Percentiles rank a stretch among this genome's conserved stretches.
Evolutionary conservation across 1,140 invertebrate species (phyloP).

Genomic region (Drosophila sp.): DNA sequence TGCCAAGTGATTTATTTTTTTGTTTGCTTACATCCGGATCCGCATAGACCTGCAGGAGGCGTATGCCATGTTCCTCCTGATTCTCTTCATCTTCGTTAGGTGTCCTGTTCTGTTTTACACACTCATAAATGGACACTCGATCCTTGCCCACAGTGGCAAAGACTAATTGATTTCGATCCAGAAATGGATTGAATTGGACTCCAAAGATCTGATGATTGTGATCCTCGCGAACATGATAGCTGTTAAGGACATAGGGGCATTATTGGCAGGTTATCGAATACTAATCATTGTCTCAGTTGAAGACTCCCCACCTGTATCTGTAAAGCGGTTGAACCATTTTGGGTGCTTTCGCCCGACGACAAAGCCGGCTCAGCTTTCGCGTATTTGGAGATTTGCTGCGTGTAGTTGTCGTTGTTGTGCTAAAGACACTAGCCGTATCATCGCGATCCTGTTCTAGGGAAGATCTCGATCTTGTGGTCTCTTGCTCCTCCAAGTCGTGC

Average conservation of each 20-base stretch:
- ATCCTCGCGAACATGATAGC: constrained; percentile 94
- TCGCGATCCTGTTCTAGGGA: constrained; percentile 84
- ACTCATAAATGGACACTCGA: constrained; percentile 96
- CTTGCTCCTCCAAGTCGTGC: constrained; percentile 30
- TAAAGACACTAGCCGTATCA: constrained; percentile 92
- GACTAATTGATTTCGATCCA: constrained; percentile 93
- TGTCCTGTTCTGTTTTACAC: constrained; percentile 82
- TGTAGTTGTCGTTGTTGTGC: constrained; percentile 92
- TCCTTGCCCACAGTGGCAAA: constrained; percentile 98
- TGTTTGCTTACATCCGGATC: constrained; percentile 92
- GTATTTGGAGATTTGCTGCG: constrained; percentile 94
- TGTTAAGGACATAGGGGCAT: constrained; percentile 64
- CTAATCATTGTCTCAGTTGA: neutral
- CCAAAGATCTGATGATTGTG: constrained; percentile 97
- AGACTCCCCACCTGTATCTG: constrained; percentile 87
- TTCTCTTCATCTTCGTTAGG: neutral
- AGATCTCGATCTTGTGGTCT: constrained; percentile 15
- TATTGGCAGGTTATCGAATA: neutral
- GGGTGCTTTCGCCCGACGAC: constrained; percentile 84
- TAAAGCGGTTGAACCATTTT: constrained; percentile 90
- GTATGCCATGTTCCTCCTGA: constrained; percentile 87
- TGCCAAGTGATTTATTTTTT: neutral
- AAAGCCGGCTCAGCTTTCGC: constrained; percentile 85
- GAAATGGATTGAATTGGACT: constrained; percentile 95
- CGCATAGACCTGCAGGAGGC: constrained; percentile 94